Evolutionary conservation across 2,113 vertebrate species (phyloP), one percentile per base, ranked within the genome.

Genomic region (Spea bombifrons): DNA sequence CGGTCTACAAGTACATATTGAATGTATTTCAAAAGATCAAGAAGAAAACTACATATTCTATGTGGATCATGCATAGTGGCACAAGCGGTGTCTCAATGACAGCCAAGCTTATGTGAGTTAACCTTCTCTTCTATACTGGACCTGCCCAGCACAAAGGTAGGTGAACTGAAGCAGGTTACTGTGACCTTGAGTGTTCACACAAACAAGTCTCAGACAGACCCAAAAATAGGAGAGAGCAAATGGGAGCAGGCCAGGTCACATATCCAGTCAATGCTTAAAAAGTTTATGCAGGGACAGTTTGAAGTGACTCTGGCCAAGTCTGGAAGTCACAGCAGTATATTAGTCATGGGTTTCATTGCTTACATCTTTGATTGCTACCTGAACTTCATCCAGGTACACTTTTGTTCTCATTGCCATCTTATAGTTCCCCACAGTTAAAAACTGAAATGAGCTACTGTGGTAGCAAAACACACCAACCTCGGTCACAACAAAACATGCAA

Each of bases 341-440:
- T 13, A 72, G 53, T 72, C 71, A 72, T 13, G 15, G 55, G 72
- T 48, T 64, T 13, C 17, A 44, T 63, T 63, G 57, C 63, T 74
- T 74, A 63, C 8, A 74, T 72, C 30, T 63, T 16, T 50, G 55
- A 13, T 59, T 53, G 50, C 55, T 12, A 13, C 7, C 12, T 5
- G 10, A 59, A 1, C 15, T 30, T 30, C 30, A 1, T 30, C 30
- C 30, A 30, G 30, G 30, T 30, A 30, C 30, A 30, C 30, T 30
- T 30, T 30, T n/a, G n/a, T n/a, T n/a, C n/a, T 1, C 30, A 30
- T 30, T 30, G 30, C 30, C 30, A 30, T 30, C 30, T 30, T 30
- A 30, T 30, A 30, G 30, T 2, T 2, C 30, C 30, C 30, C 30
- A 1, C 30, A 30, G 30, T 30, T 30, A 30, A 30, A 30, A 1